Evolutionary conservation across 2,113 vertebrate genomes (phyloP), one percentile per base, ranked within the genome.

Genomic region (Sylvicapra grimmia): DNA sequence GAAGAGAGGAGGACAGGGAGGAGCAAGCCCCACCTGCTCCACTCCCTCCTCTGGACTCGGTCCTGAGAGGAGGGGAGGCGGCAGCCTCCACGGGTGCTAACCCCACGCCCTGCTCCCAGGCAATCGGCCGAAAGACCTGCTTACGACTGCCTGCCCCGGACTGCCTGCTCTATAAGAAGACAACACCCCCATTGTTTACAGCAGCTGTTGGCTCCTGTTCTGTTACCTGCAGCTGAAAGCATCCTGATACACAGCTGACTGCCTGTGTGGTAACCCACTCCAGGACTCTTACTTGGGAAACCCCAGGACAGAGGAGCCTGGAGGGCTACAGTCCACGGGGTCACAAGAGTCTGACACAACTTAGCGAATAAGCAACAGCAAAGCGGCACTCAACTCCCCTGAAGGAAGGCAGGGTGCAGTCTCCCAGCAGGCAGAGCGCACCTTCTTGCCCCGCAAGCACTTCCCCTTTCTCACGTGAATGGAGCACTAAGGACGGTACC

Each of bases 371-470:
- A 13, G 4, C 36, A 25, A 1, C 36, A 25, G 16, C 65, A 36
- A 21, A 3, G 0, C 36, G 16, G 33, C 2, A 3, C 13, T 6
- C 56, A 40, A 14, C 21, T n/a, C 49, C 53, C 49, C 16, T 0
- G 14, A 80, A 61, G 65, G 18, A 23, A 82, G 29, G 23, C 9
- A 4, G 0, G 8, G 23, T 27, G 18, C 8, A 4, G 51, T 9
- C 29, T 63, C 29, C 51, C 18, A 6, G 44, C 90, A 56, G 49
- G 31, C 21, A 2, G 8, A 1, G 63, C 49, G 5, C 2, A 2
- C 5, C 31, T 9, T 16, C 77, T 27, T 9, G 3, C 23, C 19
- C 36, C 5, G 25, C 1, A 12, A 13, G 51, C n/a, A 18, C 19
- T 2, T 0, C 27, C 53, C 21, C 29, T 0, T 56, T 3, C 68